Evolutionary conservation across 1,140 invertebrate genomes (phyloP).

Genomic region (Drosophila ambigua): DNA sequence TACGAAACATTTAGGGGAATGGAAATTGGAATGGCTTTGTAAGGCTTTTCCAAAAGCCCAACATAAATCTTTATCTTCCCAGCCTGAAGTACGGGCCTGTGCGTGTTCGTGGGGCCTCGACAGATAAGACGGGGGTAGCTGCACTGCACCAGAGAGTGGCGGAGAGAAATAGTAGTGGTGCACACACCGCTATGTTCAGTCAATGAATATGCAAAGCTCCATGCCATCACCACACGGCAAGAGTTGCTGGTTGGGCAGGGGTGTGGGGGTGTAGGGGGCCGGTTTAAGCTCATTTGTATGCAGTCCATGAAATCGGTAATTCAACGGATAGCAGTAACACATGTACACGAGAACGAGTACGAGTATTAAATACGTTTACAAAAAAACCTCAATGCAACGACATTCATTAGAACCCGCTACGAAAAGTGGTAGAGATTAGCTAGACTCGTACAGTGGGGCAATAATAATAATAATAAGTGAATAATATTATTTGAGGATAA

Average conservation of each 20-base stretch:
- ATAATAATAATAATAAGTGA: too few relatives aligned
- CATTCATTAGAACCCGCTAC: too few relatives aligned
- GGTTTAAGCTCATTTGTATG: slow-evolving; percentile 42
- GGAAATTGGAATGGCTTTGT: slow-evolving; percentile 25
- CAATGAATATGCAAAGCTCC: slow-evolving; percentile 14
- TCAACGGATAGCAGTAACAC: slow-evolving; percentile 26
- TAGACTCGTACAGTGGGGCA: too few relatives aligned
- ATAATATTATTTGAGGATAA: too few relatives aligned
- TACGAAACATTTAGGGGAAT: slow-evolving; percentile 37
- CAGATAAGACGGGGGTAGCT: slow-evolving; percentile 38
- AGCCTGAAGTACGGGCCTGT: slow-evolving; percentile 54
- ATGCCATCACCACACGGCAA: too few relatives aligned
- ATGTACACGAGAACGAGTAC: neutral
- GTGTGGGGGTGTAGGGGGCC: neutral
- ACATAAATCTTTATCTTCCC: slow-evolving; percentile 75
- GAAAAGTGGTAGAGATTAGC: too few relatives aligned
- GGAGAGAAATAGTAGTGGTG: slow-evolving; percentile 16
- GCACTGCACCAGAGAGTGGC: slow-evolving; percentile 19
- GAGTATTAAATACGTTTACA: too few relatives aligned
- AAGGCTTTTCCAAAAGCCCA: slow-evolving; percentile 35
- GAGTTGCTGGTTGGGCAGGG: too few relatives aligned
- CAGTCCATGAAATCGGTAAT: slow-evolving; percentile 46
- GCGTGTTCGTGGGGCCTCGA: slow-evolving; percentile 47
- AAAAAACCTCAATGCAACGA: too few relatives aligned
- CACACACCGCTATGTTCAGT: slow-evolving; percentile 43